Evolutionary conservation across 1,140 invertebrate genomes (phyloP), one percentile per base, ranked within the genome.

Genomic region (Prorops nasuta): DNA sequence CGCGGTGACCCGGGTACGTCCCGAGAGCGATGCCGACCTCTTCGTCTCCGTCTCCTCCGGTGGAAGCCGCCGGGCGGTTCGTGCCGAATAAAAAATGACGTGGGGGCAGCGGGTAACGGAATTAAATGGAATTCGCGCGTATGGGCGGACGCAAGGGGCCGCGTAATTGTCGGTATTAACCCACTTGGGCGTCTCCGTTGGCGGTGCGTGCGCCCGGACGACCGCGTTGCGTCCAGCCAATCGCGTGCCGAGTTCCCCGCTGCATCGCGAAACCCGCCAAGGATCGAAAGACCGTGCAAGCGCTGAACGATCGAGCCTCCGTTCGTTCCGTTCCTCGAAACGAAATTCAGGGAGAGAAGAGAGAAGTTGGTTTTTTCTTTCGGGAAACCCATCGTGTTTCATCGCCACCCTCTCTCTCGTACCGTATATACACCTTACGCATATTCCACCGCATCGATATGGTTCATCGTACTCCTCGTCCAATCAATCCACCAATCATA

Each of bases 141-240:
- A 66, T 57, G 63, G 62, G 62, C 64, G 64, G 59, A 56, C 52
- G 45, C 49, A 51, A 40, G 38, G 49, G 49, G 49, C 34, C 55
- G 49, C 52, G 58, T 66, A 67, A 67, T 71, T 66, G 62, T 63
- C 51, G 53, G 60, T 54, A 61, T 65, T 65, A 69, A 70, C 64
- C 60, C 65, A 60, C 58, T 60, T 65, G 66, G 67, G 69, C 67
- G 64, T 67, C 64, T 59, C 64, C 21, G 36, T 20, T 32, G 32
- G 42, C 28, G 35, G 42, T 7, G 16, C 38, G 12, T 43, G 31
- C 31, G 14, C 44, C 20, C 24, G 18, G 36, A 19, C 6, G 10
- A 24, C 22, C 22, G 49, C 40, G 38, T 34, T 43, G 48, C 46
- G 43, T 44, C 49, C 16, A 49, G 42, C 58, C 60, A 54, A 60